A percentile compares a stretch with the other conserved stretches of the same genome.
Conservation (phyloP, 2,797 vertebrate genomes). For the Sebastes kiyomatsui region DNA sequence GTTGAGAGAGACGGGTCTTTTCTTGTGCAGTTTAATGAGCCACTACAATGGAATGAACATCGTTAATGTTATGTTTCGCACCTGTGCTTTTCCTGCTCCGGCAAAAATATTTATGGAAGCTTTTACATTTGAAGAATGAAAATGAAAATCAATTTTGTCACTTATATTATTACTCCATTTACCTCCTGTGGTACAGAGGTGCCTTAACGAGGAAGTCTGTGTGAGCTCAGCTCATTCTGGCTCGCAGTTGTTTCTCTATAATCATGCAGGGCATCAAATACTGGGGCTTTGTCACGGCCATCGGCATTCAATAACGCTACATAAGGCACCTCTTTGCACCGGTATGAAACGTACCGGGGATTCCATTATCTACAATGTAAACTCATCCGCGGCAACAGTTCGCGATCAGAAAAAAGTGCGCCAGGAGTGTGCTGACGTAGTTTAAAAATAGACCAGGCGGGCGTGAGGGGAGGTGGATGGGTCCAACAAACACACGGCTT, state of each 20-base stretch:
- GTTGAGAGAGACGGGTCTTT: neutral
- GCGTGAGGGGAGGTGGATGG: too few species aligned
- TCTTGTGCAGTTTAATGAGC: neutral
- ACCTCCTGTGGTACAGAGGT: neutral
- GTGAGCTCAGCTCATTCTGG: neutral
- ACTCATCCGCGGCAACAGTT: too few species aligned
- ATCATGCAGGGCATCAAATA: neutral
- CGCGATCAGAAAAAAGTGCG: too few species aligned
- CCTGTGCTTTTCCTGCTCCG: neutral
- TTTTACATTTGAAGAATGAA: neutral
- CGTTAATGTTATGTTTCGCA: neutral
- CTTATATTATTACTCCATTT: neutral
- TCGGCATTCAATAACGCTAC: too few species aligned
- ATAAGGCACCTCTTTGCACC: too few species aligned
- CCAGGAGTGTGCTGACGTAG: too few species aligned
- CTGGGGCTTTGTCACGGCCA: too few species aligned
- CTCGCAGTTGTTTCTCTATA: neutral
- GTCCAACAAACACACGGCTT: too few species aligned
- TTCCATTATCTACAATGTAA: too few species aligned
- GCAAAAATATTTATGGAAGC: neutral
- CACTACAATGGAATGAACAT: slow-evolving; percentile 13
- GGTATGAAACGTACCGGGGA: too few species aligned
- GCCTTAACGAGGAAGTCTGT: neutral
- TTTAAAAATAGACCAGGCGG: too few species aligned
- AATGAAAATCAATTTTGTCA: neutral